These are phyloP conservation scores for Campopleginae sp. DNA, from an alignment of 2,888 invertebrate species.

Conservation along the genomic window DNA sequence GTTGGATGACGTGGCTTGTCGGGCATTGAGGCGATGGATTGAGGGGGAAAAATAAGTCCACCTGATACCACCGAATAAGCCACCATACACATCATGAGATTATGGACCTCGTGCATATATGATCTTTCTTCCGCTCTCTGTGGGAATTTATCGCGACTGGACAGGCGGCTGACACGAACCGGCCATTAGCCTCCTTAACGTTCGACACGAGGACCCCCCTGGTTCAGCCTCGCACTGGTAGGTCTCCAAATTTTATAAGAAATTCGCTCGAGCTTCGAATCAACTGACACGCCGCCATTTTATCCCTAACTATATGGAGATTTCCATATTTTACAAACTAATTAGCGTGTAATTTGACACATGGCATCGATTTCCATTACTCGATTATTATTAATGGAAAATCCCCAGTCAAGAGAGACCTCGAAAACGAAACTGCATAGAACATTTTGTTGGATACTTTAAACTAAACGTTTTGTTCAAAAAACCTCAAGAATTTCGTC, in stretches of 20 bases:
- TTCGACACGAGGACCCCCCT: conserved; percentile 65
- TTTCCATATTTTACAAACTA: background rate
- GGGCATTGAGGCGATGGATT: conserved; percentile 24
- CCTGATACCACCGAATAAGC: conserved; percentile 37
- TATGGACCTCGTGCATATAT: conserved; percentile 37
- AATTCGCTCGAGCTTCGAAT: conserved; percentile 47
- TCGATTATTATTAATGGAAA: background rate
- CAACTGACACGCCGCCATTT: conserved; percentile 42
- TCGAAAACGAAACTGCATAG: too few relatives aligned
- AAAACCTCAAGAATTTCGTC: too few relatives aligned
- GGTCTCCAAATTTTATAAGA: conserved; percentile 58
- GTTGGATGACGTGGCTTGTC: conserved; percentile 3
- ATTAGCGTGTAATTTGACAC: background rate
- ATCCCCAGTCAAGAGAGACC: background rate
- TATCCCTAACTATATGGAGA: background rate
- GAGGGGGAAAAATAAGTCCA: conserved; percentile 17
- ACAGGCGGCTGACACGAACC: conserved; percentile 67
- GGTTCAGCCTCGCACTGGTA: conserved; percentile 56
- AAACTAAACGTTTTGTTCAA: too few relatives aligned
- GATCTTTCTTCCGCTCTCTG: conserved; percentile 60
- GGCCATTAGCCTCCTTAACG: conserved; percentile 67
- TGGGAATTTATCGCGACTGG: conserved; percentile 66
- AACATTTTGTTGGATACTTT: too few relatives aligned
- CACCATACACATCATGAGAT: conserved; percentile 50
- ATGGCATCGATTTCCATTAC: background rate